Evolutionary conservation across 2,797 vertebrate genomes (phyloP).

Genomic region (Limosa lapponica): DNA sequence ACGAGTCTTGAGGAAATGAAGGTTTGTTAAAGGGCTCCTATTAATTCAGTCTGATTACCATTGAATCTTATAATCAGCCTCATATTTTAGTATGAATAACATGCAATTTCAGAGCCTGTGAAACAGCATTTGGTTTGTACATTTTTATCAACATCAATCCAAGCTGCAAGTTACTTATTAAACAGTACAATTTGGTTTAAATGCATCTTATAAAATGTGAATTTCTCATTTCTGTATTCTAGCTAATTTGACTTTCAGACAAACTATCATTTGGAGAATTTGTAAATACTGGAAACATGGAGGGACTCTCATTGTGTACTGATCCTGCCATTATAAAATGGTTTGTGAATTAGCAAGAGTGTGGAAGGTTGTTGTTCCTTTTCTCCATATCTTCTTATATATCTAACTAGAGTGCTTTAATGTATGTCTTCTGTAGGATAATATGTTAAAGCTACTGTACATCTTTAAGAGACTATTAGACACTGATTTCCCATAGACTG

Average conservation of each 20-base stretch:
- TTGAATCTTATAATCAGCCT: constrained; percentile 77
- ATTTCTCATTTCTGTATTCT: constrained; percentile 36
- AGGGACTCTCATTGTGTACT: not conserved
- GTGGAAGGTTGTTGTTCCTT: not conserved
- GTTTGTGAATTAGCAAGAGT: not conserved
- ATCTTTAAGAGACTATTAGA: constrained; percentile 66
- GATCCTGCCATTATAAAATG: not conserved
- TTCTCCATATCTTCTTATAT: not conserved
- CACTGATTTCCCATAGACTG: constrained; percentile 70
- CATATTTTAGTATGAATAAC: constrained; percentile 76
- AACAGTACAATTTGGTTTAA: constrained; percentile 70
- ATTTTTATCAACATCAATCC: constrained; percentile 67
- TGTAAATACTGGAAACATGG: constrained; percentile 44
- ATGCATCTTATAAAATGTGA: constrained; percentile 59
- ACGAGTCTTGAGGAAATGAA: constrained; percentile 68
- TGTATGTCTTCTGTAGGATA: constrained; percentile 41
- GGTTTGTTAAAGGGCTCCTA: constrained; percentile 69
- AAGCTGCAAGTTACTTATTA: constrained; percentile 73
- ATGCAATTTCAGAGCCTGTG: constrained; percentile 65
- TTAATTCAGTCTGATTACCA: constrained; percentile 79
- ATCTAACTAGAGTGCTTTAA: constrained; percentile 40
- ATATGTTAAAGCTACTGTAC: constrained; percentile 62
- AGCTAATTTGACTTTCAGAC: constrained; percentile 61
- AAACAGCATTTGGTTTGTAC: constrained; percentile 70
- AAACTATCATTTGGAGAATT: constrained; percentile 46